phyloP scores from a whole-genome alignment of 2,888 invertebrate species.

The Steinernema carpocapsae region DNA sequence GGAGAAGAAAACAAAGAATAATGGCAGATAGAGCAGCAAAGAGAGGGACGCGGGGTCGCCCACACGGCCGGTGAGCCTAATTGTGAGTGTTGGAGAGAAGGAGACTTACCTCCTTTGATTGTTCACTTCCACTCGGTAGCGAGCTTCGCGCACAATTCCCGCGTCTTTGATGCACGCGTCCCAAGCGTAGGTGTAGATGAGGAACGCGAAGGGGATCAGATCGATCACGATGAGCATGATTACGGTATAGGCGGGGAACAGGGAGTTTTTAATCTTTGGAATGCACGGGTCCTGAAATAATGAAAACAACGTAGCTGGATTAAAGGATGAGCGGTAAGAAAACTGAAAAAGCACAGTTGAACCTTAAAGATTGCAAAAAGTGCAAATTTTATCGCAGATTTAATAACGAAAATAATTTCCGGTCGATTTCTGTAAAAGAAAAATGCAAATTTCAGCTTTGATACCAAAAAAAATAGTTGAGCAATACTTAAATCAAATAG shows the following conservation, averaged over 20 bases:
- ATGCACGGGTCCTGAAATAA: slow-evolving; percentile 57
- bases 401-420: too few relatives aligned
- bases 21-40: too few relatives aligned
- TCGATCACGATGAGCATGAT: slow-evolving; percentile 61
- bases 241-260: slow-evolving; percentile 62
- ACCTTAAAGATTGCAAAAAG: too few relatives aligned
- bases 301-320: neutral
- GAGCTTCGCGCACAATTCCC: slow-evolving; percentile 52
- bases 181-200: slow-evolving; percentile 62
- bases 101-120: slow-evolving; percentile 53
- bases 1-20: neutral
- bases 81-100: too few relatives aligned
- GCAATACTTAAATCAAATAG: too few relatives aligned
- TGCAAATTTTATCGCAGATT: too few relatives aligned
- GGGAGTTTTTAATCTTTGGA: slow-evolving; percentile 63
- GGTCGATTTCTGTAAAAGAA: too few relatives aligned
- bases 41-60: slow-evolving; percentile 11
- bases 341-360: too few relatives aligned
- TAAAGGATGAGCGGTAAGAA: too few relatives aligned
- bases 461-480: too few relatives aligned
- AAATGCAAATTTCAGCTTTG: too few relatives aligned
- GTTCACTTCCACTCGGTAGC: slow-evolving; percentile 58
- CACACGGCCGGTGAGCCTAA: neutral
- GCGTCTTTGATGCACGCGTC: slow-evolving; percentile 61
- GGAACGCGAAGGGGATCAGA: slow-evolving; percentile 61